Conservation (phyloP, 1,140 invertebrate species). For the Melanaphis sacchari region DNA sequence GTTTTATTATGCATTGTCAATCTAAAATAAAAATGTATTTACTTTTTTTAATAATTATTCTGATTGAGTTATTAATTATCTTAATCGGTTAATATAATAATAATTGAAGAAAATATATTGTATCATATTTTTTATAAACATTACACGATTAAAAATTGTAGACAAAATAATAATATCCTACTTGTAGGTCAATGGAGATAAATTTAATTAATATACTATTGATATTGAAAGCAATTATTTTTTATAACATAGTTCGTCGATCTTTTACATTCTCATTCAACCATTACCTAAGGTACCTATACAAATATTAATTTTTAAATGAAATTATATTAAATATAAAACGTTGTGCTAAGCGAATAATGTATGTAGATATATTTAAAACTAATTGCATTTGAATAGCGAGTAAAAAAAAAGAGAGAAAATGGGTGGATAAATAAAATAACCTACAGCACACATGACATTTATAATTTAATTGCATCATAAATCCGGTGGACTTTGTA, state of each 20-base stretch:
- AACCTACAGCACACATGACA: background rate
- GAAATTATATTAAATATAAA: background rate
- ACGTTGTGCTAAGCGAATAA: background rate
- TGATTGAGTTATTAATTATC: too few species aligned
- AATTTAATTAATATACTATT: background rate
- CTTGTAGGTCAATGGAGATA: background rate
- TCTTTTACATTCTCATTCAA: background rate
- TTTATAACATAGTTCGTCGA: background rate
- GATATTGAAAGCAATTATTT: background rate
- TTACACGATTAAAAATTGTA: too few species aligned
- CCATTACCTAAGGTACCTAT: background rate
- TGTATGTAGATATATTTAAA: background rate
- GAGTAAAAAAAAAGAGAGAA: background rate
- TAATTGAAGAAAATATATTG: too few species aligned
- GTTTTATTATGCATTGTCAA: too few species aligned
- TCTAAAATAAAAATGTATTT: too few species aligned
- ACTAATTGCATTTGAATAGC: background rate
- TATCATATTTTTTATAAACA: too few species aligned
- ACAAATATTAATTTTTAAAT: background rate
- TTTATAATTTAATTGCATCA: background rate
- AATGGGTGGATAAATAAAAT: background rate
- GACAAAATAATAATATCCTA: background rate
- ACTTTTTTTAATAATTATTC: too few species aligned
- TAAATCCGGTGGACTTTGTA: background rate
- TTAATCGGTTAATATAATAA: too few species aligned